Conservation (phyloP, 2,797 vertebrate genomes). For the Leontocebus nigricollis region DNA sequence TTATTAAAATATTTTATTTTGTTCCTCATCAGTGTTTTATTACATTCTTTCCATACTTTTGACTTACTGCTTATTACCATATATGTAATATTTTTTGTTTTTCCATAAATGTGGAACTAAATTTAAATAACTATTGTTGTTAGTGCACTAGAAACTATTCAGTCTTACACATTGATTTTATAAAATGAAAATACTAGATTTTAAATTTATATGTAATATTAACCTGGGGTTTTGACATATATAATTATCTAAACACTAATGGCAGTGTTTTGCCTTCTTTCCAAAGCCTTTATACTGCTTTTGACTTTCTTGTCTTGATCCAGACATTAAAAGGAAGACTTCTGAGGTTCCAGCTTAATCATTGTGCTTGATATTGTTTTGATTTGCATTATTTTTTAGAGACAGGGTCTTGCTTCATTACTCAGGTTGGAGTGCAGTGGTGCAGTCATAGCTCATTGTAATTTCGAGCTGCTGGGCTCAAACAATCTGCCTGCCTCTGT, state of each 20-base stretch:
- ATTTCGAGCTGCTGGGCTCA: neutral
- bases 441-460: neutral
- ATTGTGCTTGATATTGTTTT: neutral
- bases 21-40: neutral
- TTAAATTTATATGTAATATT: neutral
- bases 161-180: neutral
- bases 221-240: neutral
- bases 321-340: neutral
- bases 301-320: neutral
- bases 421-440: neutral
- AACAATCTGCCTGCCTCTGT: neutral
- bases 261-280: neutral
- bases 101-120: too few relatives aligned
- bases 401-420: neutral
- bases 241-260: neutral
- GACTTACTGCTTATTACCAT: neutral
- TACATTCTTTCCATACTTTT: neutral
- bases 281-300: neutral
- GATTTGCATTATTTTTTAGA: neutral
- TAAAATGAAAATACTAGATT: neutral
- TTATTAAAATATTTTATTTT: neutral
- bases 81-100: too few relatives aligned
- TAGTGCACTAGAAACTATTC: neutral
- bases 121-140: neutral
- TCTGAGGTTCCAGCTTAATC: neutral